Conservation (phyloP, 2,113 vertebrate species). For the Electrona antarctica region DNA sequence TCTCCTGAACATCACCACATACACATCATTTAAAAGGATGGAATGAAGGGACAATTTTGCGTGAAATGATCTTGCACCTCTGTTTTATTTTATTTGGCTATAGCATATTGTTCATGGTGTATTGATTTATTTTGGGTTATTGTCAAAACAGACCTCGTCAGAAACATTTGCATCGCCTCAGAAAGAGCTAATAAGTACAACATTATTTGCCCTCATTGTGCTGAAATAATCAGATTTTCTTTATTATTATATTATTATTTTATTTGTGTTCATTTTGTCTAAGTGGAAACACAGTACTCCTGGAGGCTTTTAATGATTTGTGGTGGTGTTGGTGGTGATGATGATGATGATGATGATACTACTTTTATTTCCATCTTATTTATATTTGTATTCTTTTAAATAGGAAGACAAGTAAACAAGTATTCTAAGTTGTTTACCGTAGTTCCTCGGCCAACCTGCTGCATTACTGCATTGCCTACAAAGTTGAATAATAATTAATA, state of each 20-base stretch:
- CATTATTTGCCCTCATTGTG: constrained; percentile 37
- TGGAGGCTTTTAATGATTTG: constrained; percentile 55
- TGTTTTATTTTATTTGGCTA: constrained; percentile 31
- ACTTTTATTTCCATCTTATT: constrained; percentile 53
- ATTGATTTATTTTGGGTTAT: constrained; percentile 11
- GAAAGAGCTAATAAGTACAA: constrained; percentile 33
- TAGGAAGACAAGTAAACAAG: constrained; percentile 25
- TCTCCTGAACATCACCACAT: constrained; percentile 8
- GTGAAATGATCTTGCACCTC: constrained; percentile 11
- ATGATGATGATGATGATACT: constrained; percentile 43
- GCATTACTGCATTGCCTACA: constrained; percentile 29
- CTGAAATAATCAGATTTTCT: constrained; percentile 34
- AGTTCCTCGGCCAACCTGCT: constrained; percentile 40
- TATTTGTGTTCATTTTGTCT: constrained; percentile 43
- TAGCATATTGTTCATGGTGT: constrained; percentile 2
- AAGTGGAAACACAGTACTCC: constrained; percentile 31
- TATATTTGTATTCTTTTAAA: constrained; percentile 31
- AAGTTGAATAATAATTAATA: constrained; percentile 6
- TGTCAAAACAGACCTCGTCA: constrained; percentile 46
- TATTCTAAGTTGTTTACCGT: constrained; percentile 38
- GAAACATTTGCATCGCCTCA: constrained; percentile 31
- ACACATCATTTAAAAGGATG: constrained; percentile 20
- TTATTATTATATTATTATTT: constrained; percentile 29
- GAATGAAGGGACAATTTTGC: constrained; percentile 18
- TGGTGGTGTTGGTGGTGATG: constrained; percentile 29